Evolutionary conservation across 2,797 vertebrate species (phyloP), one percentile per base, ranked within the genome.

Genomic region (Malacoraja senta): DNA sequence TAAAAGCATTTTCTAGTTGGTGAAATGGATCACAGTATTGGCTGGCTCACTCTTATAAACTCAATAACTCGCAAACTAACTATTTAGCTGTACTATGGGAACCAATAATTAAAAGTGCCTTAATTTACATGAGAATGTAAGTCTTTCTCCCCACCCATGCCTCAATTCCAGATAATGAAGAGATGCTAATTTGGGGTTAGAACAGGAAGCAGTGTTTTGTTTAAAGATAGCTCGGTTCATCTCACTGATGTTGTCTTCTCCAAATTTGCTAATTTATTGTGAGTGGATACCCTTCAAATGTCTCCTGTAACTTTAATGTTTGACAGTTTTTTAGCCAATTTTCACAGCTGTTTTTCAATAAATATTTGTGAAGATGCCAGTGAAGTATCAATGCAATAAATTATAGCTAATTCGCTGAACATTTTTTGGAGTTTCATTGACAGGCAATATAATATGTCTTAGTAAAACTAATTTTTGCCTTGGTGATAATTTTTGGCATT

Each of bases 101-200:
- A 88, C 61, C 10, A n/a, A 38, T 76, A 92, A 92, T 92, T 92
- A 92, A 6, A 6, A 29, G 1, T 92, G 90, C 68, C 90, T 92
- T 74, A 92, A 92, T 92, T 92, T 92, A 76, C 38, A 92, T 92
- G 26, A 53, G 32, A 91, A 74, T 35, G 44, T 26, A 74, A 74
- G 90, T 92, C 38, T 92, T 92, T 53, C 71, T 76, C 90, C 72
- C 53, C 68, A 53, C 84, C 38, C 71, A 53, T 92, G 90, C 68
- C 90, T 53, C 71, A 74, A 74, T 76, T 92, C 38, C 71, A 74
- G 38, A 29, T 92, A 76, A 74, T 92, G 68, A 92, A 76, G 71
- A 92, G 90, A 92, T 74, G 71, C 26, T 92, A 92, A 92, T 92
- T 24, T 12, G 19, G 44, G 90, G 65, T 92, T 92, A 92, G 65